Percentiles rank a stretch among this genome's conserved stretches.
phyloP scores from a whole-genome alignment of 2,888 invertebrate species.

The Trimorus sp. region DNA sequence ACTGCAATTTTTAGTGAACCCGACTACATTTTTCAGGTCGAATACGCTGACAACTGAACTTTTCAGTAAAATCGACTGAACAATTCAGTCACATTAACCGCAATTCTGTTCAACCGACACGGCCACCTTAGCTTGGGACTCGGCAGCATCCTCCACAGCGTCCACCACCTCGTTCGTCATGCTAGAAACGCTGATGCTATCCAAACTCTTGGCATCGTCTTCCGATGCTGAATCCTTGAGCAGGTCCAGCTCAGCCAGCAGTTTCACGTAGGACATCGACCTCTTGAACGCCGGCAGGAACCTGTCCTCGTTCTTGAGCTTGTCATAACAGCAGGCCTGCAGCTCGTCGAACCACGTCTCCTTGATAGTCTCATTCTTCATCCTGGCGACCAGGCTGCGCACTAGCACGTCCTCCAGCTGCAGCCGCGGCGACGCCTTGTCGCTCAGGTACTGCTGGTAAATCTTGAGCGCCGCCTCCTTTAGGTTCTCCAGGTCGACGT shows the following conservation, averaged over 20 bases:
- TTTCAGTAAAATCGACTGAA: no score
- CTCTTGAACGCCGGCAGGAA: conserved; percentile 86
- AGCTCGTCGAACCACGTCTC: conserved; percentile 93
- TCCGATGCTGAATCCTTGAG: conserved; percentile 84
- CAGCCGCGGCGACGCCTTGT: conserved; percentile 86
- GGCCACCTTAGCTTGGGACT: neutral
- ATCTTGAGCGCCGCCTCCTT: conserved; percentile 88
- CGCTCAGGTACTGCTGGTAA: conserved; percentile 89
- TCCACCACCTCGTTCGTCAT: conserved; percentile 76
- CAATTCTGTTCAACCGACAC: no score
- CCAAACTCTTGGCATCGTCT: conserved; percentile 84
- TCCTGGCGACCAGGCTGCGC: conserved; percentile 84
- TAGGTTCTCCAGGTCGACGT: conserved; percentile 80
- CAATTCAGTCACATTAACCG: no score
- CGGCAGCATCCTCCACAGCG: conserved; percentile 54
- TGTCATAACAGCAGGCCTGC: conserved; percentile 87
- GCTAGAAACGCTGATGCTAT: conserved; percentile 83
- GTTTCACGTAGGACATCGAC: conserved; percentile 86
- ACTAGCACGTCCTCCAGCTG: conserved; percentile 85
- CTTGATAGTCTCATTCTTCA: conserved; percentile 85
- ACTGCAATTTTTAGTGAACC: no score
- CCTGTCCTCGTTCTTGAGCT: conserved; percentile 83
- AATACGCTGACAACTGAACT: no score
- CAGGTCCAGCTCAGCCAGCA: conserved; percentile 88
- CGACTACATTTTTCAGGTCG: no score